These are phyloP conservation scores for Trilocha varians DNA, from an alignment of 2,888 invertebrate species.

Conservation along the genomic window DNA sequence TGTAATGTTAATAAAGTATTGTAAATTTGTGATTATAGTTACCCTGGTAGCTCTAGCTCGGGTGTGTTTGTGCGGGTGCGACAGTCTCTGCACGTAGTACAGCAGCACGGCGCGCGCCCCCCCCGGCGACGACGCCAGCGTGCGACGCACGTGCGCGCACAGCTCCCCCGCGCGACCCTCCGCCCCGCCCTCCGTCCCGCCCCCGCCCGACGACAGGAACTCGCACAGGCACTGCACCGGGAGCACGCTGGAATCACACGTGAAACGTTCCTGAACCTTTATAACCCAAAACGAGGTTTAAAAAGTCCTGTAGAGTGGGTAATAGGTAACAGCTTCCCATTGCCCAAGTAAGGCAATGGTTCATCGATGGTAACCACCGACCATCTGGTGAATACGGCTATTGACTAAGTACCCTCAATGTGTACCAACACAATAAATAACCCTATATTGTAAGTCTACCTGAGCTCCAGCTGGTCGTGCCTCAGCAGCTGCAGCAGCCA, in stretches of 20 bases:
- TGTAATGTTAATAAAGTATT: too few relatives aligned
- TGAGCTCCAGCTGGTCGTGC: slow-evolving; percentile 89
- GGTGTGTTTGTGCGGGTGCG: slow-evolving; percentile 85
- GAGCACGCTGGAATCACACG: slow-evolving; percentile 84
- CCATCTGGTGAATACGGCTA: too few relatives aligned
- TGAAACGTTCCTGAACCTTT: too few relatives aligned
- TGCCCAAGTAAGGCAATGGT: too few relatives aligned
- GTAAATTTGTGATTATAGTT: slow-evolving; percentile 18
- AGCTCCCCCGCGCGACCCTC: slow-evolving; percentile 70
- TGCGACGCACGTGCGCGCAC: slow-evolving; percentile 70
- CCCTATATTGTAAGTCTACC: too few relatives aligned
- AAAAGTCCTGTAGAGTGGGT: too few relatives aligned
- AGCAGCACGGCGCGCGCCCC: slow-evolving; percentile 90
- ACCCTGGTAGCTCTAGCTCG: slow-evolving; percentile 83
- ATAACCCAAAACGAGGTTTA: too few relatives aligned
- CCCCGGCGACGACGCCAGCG: slow-evolving; percentile 58
- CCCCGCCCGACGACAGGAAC: slow-evolving; percentile 83
- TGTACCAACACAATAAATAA: too few relatives aligned
- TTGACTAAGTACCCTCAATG: too few relatives aligned
- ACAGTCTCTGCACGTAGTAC: slow-evolving; percentile 89
- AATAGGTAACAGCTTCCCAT: too few relatives aligned
- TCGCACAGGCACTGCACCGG: slow-evolving; percentile 99
- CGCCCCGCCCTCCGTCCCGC: slow-evolving; percentile 35
- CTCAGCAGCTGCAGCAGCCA: slow-evolving; percentile 96
- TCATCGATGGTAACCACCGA: too few relatives aligned